A percentile compares a stretch with the other conserved stretches of the same genome.
phyloP scores from a whole-genome alignment of 2,797 vertebrate genomes.

The Petrocephalus sullivani region DNA sequence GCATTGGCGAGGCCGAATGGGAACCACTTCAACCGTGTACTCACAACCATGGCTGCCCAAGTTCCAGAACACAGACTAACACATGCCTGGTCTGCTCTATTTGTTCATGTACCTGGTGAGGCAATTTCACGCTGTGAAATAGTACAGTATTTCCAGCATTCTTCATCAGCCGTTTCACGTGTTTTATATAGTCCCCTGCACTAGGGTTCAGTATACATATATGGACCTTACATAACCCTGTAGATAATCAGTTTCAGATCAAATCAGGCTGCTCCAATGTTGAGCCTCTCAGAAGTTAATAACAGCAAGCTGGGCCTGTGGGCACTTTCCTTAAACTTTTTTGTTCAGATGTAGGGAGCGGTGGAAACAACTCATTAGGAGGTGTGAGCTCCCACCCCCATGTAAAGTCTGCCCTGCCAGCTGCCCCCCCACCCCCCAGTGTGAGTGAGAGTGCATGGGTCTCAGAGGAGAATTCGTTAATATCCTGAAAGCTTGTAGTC shows the following conservation, averaged over 20 bases:
- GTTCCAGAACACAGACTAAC: background rate
- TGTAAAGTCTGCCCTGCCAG: background rate
- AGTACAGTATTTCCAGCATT: background rate
- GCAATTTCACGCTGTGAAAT: background rate
- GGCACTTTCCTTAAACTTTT: background rate
- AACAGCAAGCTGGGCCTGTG: background rate
- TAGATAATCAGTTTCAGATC: slow-evolving; percentile 12
- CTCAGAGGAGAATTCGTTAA: slow-evolving; percentile 28
- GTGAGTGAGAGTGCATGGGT: slow-evolving; percentile 15
- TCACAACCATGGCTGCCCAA: background rate
- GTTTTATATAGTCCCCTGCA: background rate
- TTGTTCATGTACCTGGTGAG: background rate
- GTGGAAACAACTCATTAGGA: slow-evolving; percentile 27
- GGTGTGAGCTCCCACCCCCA: slow-evolving; percentile 16
- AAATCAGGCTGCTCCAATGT: slow-evolving; percentile 15
- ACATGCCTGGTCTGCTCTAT: background rate
- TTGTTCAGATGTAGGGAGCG: slow-evolving; percentile 9
- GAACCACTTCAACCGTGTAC: background rate
- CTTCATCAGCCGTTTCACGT: background rate
- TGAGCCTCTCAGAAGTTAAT: background rate
- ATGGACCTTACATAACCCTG: slow-evolving; percentile 24
- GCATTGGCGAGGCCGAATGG: background rate
- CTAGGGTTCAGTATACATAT: slow-evolving; percentile 16
- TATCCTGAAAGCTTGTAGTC: slow-evolving; percentile 14
- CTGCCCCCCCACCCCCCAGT: slow-evolving; percentile 8